Evolutionary conservation across 2,797 vertebrate genomes (phyloP).

Genomic region (Pogonophryne albipinna): DNA sequence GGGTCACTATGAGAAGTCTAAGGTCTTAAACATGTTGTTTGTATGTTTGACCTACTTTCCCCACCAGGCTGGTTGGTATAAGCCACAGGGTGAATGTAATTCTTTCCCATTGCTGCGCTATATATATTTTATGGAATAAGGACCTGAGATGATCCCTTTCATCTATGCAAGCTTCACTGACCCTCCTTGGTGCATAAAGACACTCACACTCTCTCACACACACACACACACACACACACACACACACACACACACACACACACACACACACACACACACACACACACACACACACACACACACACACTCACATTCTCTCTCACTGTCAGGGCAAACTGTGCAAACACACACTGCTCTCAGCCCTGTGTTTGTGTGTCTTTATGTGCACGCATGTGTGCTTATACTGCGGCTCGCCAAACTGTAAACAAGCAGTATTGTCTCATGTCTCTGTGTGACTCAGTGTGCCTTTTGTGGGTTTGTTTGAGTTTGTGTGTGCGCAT

Average conservation of each 20-base stretch:
- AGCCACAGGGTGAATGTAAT: slow-evolving; percentile 51
- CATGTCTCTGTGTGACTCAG: slow-evolving; percentile 83
- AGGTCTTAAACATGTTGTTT: slow-evolving; percentile 58
- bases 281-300: slow-evolving; percentile 55
- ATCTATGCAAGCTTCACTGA: slow-evolving; percentile 57
- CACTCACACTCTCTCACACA: too few relatives aligned
- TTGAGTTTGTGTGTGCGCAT: slow-evolving; percentile 81
- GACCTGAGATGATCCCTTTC: slow-evolving; percentile 70
- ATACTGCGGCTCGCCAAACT: slow-evolving; percentile 81
- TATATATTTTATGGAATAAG: slow-evolving; percentile 60
- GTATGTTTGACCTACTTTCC: slow-evolving; percentile 77
- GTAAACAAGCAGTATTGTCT: slow-evolving; percentile 88
- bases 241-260: slow-evolving; percentile 62
- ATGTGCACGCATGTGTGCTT: slow-evolving; percentile 78
- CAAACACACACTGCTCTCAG: slow-evolving; percentile 81
- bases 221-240: slow-evolving; percentile 59
- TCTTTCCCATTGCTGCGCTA: slow-evolving; percentile 41
- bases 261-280: slow-evolving; percentile 62
- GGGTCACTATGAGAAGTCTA: slow-evolving; percentile 38
- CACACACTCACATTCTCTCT: slow-evolving; percentile 69
- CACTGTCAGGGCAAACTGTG: slow-evolving; percentile 77
- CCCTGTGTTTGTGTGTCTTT: slow-evolving; percentile 75
- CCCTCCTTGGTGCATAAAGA: slow-evolving; percentile 68
- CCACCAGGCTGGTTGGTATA: slow-evolving; percentile 44
- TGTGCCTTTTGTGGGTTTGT: slow-evolving; percentile 85